Evolutionary conservation across 2,888 invertebrate genomes (phyloP).

Genomic region (Osmoderma eremita): DNA sequence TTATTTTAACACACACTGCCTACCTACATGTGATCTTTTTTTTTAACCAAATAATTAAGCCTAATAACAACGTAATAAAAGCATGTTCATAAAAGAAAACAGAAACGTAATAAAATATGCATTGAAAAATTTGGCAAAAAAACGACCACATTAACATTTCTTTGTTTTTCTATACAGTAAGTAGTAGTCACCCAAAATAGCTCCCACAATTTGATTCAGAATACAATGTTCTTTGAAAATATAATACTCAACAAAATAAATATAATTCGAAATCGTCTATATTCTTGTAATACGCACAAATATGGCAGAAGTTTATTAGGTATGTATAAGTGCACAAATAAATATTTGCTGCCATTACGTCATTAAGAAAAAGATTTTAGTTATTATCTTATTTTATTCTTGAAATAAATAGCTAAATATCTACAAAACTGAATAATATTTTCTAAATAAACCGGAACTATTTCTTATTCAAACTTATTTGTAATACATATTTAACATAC

Average conservation of each 20-base stretch:
- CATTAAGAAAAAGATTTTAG: not conserved
- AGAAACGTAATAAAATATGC: not conserved
- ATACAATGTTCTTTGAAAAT: constrained; percentile 20
- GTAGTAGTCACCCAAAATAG: constrained; percentile 46
- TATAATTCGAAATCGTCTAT: constrained; percentile 38
- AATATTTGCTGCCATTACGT: constrained; percentile 14
- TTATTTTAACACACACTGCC: constrained; percentile 48
- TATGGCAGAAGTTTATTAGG: constrained; percentile 40
- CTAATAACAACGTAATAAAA: constrained; percentile 1
- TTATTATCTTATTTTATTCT: not conserved
- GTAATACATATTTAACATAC: not conserved
- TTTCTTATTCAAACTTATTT: constrained; percentile 8
- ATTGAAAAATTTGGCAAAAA: constrained; percentile 35
- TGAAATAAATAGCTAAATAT: constrained; percentile 22
- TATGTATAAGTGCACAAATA: constrained; percentile 9
- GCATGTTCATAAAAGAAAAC: not conserved
- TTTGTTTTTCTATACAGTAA: constrained; percentile 48
- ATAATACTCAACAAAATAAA: constrained; percentile 31
- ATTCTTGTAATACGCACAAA: constrained; percentile 38
- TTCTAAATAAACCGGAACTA: constrained; percentile 5
- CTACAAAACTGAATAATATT: constrained; percentile 5
- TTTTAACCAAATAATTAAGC: constrained; percentile 14
- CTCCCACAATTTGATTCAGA: constrained; percentile 39
- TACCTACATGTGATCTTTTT: constrained; percentile 43
- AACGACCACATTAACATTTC: constrained; percentile 48